These are phyloP conservation scores for Trogon surrucura DNA, from an alignment of 2,113 vertebrate genomes.

Conservation along the genomic window DNA sequence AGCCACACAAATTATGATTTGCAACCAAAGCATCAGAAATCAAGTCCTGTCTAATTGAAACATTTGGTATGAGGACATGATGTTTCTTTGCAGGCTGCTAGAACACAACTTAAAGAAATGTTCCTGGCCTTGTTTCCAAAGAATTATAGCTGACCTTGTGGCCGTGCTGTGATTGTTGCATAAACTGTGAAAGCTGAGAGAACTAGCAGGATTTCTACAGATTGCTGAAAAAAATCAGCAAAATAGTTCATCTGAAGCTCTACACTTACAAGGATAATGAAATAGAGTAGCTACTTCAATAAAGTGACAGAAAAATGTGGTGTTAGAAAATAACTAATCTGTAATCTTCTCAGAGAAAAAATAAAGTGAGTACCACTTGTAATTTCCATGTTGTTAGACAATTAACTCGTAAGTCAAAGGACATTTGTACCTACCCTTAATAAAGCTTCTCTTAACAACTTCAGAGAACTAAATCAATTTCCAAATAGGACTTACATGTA, in stretches of 20 bases:
- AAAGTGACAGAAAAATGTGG: not conserved
- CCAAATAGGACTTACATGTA: not conserved
- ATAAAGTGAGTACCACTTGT: not conserved
- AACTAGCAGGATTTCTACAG: not conserved
- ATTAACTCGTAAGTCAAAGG: not conserved
- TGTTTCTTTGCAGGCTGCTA: not conserved
- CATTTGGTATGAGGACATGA: not conserved
- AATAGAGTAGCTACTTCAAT: not conserved
- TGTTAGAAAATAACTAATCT: not conserved
- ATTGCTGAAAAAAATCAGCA: not conserved
- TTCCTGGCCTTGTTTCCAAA: not conserved
- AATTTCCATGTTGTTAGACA: not conserved
- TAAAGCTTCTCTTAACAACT: not conserved
- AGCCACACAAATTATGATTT: not conserved
- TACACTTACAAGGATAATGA: not conserved
- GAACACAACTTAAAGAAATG: not conserved
- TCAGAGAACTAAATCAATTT: not conserved
- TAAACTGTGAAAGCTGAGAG: not conserved
- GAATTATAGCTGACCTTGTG: not conserved
- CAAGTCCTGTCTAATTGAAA: not conserved
- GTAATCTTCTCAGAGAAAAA: not conserved
- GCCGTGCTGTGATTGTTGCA: not conserved
- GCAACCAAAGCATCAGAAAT: conserved; percentile 16
- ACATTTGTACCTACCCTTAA: not conserved
- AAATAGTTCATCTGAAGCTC: not conserved